phyloP scores from a whole-genome alignment of 2,888 invertebrate species.

The Troides oblongomaculatus region DNA sequence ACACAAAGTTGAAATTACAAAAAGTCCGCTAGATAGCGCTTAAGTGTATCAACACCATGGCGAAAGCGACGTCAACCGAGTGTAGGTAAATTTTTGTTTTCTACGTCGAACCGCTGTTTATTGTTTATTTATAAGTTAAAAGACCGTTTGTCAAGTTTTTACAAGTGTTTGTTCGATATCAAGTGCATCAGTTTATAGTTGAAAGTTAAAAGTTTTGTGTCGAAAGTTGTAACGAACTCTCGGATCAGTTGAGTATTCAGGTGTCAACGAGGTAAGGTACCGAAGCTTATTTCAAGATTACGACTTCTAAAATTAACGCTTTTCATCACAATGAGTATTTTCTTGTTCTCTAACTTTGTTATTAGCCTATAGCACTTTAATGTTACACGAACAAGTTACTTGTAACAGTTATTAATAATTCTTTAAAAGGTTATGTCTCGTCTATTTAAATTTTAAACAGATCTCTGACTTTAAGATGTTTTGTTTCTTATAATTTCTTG shows the following conservation, averaged over 20 bases:
- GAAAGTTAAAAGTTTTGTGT: constrained; percentile 70
- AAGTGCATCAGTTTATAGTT: constrained; percentile 53
- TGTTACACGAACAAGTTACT: constrained; percentile 25
- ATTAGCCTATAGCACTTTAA: constrained; percentile 36
- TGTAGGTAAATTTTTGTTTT: constrained; percentile 74
- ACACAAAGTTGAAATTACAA: constrained; percentile 38
- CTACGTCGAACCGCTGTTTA: constrained; percentile 67
- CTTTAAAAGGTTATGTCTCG: constrained; percentile 63
- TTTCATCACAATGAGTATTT: constrained; percentile 44
- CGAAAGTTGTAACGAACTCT: constrained; percentile 77
- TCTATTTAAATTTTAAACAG: constrained; percentile 48
- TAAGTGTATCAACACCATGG: constrained; percentile 68
- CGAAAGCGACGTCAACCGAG: constrained; percentile 72
- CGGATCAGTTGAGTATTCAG: constrained; percentile 74
- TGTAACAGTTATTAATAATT: constrained; percentile 33
- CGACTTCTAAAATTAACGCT: constrained; percentile 62
- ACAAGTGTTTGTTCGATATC: constrained; percentile 52
- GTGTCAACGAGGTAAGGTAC: constrained; percentile 80
- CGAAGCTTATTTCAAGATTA: constrained; percentile 66
- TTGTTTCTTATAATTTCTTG: constrained; percentile 27
- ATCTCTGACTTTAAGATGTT: constrained; percentile 31
- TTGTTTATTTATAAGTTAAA: constrained; percentile 65
- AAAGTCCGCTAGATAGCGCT: constrained; percentile 52
- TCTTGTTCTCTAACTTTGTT: constrained; percentile 37
- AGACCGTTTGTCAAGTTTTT: constrained; percentile 56